Evolutionary conservation across 2,797 vertebrate genomes (phyloP).

Genomic region (Bufotes viridis): DNA sequence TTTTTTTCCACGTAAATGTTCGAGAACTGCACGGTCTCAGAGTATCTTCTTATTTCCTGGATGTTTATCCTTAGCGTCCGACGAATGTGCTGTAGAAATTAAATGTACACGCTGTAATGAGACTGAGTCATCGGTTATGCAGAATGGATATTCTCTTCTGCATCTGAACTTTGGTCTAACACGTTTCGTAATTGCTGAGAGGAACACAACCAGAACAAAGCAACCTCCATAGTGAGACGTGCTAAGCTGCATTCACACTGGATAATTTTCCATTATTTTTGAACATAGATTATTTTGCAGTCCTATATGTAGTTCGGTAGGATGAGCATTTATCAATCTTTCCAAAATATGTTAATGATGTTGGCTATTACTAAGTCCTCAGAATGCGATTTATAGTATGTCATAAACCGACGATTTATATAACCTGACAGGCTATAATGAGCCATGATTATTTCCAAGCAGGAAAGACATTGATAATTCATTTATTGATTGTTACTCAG

Average conservation of each 20-base stretch:
- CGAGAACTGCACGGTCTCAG: not conserved
- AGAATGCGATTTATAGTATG: not conserved
- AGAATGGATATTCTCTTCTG: not conserved
- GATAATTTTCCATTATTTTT: not conserved
- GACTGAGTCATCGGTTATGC: not conserved
- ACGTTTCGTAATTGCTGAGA: not conserved
- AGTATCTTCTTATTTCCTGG: not conserved
- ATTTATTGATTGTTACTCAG: not conserved
- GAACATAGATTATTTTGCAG: not conserved
- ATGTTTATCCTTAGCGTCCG: not conserved
- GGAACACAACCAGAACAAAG: not conserved
- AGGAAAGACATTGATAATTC: not conserved
- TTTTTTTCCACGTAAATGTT: not conserved
- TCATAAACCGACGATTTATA: not conserved
- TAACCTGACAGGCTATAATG: not conserved
- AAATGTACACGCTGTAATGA: not conserved
- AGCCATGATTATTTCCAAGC: not conserved
- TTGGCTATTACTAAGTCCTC: not conserved
- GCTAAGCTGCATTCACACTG: not conserved
- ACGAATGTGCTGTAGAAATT: not conserved
- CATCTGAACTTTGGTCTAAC: not conserved
- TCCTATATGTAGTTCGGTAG: not conserved
- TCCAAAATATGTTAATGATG: not conserved
- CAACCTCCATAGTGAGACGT: not conserved
- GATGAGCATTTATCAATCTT: not conserved